A percentile compares a stretch with the other conserved stretches of the same genome.
phyloP scores from a whole-genome alignment of 2,113 vertebrate species.

The Cinclus mexicanus region DNA sequence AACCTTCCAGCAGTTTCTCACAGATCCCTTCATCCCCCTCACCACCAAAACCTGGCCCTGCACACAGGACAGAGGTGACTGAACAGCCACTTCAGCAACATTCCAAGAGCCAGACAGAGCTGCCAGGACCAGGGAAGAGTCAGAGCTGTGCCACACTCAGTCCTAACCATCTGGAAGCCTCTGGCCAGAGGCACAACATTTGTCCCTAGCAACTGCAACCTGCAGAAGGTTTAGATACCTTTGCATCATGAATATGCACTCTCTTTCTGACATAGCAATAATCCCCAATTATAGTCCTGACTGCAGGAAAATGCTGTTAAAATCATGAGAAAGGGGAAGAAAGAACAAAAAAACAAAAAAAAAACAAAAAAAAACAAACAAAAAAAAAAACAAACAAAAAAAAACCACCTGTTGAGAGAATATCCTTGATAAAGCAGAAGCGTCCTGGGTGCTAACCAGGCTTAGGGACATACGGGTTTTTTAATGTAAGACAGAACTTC shows the following conservation, averaged over 20 bases:
- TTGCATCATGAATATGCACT: background rate
- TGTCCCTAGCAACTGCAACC: background rate
- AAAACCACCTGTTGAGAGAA: background rate
- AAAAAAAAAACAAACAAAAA: background rate
- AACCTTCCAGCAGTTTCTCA: background rate
- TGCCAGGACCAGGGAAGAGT: background rate
- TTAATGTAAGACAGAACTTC: background rate
- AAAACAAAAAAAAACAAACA: background rate
- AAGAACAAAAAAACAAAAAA: background rate
- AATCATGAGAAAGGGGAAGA: background rate
- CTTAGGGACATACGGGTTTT: background rate
- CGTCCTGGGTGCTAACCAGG: background rate
- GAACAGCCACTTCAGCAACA: background rate
- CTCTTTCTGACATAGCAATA: background rate
- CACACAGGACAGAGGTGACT: rapidly evolving
- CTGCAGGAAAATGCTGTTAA: background rate
- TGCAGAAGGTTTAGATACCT: background rate
- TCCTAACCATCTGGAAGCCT: background rate
- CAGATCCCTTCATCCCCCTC: background rate
- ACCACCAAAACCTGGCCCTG: background rate
- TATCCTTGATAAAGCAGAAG: background rate
- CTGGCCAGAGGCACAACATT: background rate
- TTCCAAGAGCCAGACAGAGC: background rate
- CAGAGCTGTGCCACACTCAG: background rate
- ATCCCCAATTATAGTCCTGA: background rate